Conservation (phyloP, 2,113 vertebrate species). For the Cricetomys ansorgei region DNA sequence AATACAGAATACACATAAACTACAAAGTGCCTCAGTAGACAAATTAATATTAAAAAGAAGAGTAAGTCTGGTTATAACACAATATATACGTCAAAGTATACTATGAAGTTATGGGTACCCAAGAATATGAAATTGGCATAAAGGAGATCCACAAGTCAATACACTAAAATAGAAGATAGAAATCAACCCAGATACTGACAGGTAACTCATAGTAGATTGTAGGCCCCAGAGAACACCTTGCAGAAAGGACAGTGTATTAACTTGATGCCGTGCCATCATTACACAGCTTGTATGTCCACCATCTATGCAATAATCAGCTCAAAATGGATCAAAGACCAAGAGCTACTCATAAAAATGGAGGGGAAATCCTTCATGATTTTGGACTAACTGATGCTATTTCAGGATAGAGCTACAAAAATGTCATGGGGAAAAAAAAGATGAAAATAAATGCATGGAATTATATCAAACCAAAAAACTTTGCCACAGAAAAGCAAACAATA, state of each 20-base stretch:
- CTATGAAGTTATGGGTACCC: background rate
- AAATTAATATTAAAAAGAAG: background rate
- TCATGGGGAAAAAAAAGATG: background rate
- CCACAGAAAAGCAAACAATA: background rate
- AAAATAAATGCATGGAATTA: background rate
- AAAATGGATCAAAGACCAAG: background rate
- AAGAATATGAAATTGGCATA: background rate
- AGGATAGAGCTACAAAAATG: background rate
- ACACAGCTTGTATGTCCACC: background rate
- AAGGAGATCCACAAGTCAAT: background rate
- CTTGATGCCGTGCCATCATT: background rate
- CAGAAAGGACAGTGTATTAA: background rate
- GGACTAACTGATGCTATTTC: background rate
- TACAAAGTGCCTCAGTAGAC: background rate
- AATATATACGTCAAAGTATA: background rate
- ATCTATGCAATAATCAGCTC: background rate
- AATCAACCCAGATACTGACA: background rate
- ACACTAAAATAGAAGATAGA: background rate
- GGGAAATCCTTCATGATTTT: fast-evolving
- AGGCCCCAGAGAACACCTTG: background rate
- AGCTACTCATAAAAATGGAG: background rate
- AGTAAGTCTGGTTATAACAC: background rate
- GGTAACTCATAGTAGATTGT: background rate
- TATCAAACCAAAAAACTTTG: background rate
- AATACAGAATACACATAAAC: background rate